Conservation (phyloP, 2,797 vertebrate species). For the Anableps anableps region DNA sequence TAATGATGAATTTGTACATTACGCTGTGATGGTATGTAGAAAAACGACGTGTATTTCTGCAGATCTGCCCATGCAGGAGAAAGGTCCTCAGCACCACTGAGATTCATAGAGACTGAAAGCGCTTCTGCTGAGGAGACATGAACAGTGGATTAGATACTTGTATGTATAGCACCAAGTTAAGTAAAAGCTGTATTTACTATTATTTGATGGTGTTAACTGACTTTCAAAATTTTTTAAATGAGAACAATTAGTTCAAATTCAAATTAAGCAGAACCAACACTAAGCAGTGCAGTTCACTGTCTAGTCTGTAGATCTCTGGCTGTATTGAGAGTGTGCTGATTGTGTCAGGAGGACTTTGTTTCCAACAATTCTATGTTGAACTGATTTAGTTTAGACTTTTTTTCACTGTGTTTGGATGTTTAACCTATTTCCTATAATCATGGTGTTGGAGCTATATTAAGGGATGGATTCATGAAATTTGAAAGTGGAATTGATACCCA, state of each 20-base stretch:
- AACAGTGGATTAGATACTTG: background rate
- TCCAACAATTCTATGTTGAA: background rate
- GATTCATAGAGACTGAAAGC: constrained; percentile 37
- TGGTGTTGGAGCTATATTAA: background rate
- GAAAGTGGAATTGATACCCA: background rate
- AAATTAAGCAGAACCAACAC: background rate
- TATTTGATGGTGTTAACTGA: constrained; percentile 11
- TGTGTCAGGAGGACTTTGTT: background rate
- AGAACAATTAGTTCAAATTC: constrained; percentile 1
- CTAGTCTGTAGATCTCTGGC: background rate
- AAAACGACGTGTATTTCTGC: background rate
- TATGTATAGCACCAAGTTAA: background rate
- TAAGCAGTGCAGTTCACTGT: background rate
- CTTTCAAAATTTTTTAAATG: background rate
- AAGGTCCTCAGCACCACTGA: background rate
- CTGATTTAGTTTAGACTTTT: background rate
- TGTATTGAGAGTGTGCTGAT: background rate
- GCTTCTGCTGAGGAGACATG: constrained; percentile 66
- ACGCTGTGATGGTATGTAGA: background rate
- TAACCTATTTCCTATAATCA: background rate
- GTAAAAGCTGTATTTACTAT: background rate
- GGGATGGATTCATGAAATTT: background rate
- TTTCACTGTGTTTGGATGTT: background rate
- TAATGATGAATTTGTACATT: background rate
- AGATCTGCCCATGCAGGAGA: background rate